Percentiles rank a stretch among this genome's conserved stretches.
Conservation (phyloP, 2,888 invertebrate genomes). For the Monochamus alternatus region DNA sequence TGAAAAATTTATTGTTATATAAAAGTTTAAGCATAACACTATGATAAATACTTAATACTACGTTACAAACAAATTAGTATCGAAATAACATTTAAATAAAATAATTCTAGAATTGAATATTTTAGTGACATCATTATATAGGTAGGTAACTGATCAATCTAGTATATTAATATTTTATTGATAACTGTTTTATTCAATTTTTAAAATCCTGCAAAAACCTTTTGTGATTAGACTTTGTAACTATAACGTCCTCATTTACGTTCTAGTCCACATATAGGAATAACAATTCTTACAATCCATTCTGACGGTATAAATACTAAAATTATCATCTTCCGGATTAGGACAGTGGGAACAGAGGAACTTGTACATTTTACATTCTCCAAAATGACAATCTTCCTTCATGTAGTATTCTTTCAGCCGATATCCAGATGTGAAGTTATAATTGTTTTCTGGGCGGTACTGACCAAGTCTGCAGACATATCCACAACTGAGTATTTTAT, state of each 20-base stretch:
- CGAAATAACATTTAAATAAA: no score
- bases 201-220: not conserved
- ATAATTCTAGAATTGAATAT: no score
- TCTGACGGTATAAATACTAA: slow-evolving; percentile 49
- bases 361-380: slow-evolving; percentile 51
- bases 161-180: no score
- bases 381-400: slow-evolving; percentile 53
- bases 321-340: slow-evolving; percentile 46
- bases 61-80: no score
- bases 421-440: slow-evolving; percentile 50
- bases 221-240: no score
- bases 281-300: slow-evolving; percentile 48
- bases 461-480: slow-evolving; percentile 46
- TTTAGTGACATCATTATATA: no score
- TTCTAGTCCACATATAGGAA: not conserved
- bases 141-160: no score
- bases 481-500: slow-evolving; percentile 50
- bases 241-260: not conserved
- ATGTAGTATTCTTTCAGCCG: slow-evolving; percentile 46
- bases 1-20: no score
- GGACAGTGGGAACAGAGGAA: slow-evolving; percentile 54
- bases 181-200: not conserved
- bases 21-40: no score
- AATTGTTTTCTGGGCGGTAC: slow-evolving; percentile 47
- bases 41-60: no score